Evolutionary conservation across 2,888 invertebrate species (phyloP), one percentile per base, ranked within the genome.

Genomic region (Zhengitettix transpicula): DNA sequence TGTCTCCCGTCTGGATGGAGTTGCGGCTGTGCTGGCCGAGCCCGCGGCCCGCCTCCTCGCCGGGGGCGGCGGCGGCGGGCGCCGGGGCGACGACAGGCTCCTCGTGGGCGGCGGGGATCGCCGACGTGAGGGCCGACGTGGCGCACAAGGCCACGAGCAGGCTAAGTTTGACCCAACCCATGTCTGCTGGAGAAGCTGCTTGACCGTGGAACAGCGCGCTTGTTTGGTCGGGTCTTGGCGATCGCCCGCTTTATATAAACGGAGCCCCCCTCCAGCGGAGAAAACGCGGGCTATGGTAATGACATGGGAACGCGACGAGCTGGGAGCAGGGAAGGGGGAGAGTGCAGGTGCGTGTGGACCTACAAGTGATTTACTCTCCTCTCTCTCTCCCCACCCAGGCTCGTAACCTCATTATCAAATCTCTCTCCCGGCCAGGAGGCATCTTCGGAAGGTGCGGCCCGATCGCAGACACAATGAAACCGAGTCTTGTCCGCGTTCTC

Each of bases 1-100:
- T 89, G 70, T 86, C 88, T 68, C 87, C 87, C 57, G 81, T 78
- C 68, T 83, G 82, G 65, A 81, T 77, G 65, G 79, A 75, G 71
- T 81, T 82, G 65, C 78, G 72, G 60, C 78, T 76, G 66, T 75
- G 75, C 44, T 66, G 67, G 58, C 72, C 71, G 7, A 60, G 56
- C 7, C 60, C 60, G 42, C 47, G 47, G 62, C 74, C 75, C 55
- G 78, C 75, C 63, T 77, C 76, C 62, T 83, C 81, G 67, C 87
- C 86, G 74, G 81, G 82, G 56, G 87, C 83, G 68, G 87, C 87
- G 66, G 84, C 77, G 67, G 84, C 83, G 69, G 76, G 75, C 69
- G 79, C 76, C 62, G 63, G 68, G 44, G 56, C 44, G 11, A 51
- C 52, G 16, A 55, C 28, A 15, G 59, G 53, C 52, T 40, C 53